phyloP scores from a whole-genome alignment of 2,797 vertebrate genomes.

The Aeoliscus strigatus region DNA sequence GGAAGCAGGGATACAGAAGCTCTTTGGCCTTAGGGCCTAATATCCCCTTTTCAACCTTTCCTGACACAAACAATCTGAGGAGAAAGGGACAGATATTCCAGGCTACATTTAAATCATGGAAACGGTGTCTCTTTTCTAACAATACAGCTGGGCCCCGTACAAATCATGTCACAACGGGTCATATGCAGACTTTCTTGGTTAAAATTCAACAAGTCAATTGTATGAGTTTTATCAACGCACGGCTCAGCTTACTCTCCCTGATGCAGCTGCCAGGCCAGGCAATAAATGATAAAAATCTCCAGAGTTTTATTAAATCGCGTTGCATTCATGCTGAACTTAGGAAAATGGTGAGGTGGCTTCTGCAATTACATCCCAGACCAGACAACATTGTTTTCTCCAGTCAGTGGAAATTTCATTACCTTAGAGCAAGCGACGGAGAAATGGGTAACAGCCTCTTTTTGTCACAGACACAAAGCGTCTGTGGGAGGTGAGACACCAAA shows the following conservation, averaged over 20 bases:
- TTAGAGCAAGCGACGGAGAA: slow-evolving; percentile 68
- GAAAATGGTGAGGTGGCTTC: slow-evolving; percentile 61
- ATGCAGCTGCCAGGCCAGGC: slow-evolving; percentile 58
- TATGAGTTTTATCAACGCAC: slow-evolving; percentile 65
- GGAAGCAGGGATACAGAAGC: slow-evolving; percentile 58
- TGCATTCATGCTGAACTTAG: slow-evolving; percentile 63
- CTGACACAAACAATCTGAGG: slow-evolving; percentile 68
- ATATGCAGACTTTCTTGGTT: slow-evolving; percentile 45
- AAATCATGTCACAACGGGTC: slow-evolving; percentile 40
- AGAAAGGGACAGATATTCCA: slow-evolving; percentile 66
- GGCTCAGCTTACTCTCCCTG: slow-evolving; percentile 46
- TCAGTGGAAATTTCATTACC: slow-evolving; percentile 79
- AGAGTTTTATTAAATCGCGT: slow-evolving; percentile 72
- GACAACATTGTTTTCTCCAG: slow-evolving; percentile 76
- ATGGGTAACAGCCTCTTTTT: slow-evolving; percentile 74
- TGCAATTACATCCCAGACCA: slow-evolving; percentile 68
- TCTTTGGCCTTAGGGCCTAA: slow-evolving; percentile 68
- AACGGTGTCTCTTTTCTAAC: slow-evolving; percentile 52
- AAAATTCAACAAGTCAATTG: slow-evolving; percentile 70
- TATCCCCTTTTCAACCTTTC: slow-evolving; percentile 69
- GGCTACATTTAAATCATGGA: slow-evolving; percentile 53
- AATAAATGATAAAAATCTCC: slow-evolving; percentile 75
- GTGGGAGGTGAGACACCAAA: slow-evolving; percentile 57
- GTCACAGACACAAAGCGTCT: slow-evolving; percentile 61
- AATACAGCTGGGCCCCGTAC: slow-evolving; percentile 37